Base-by-base conservation (phyloP, 2,113 vertebrate species). In the Pseudorectes ferrugineus region DNA sequence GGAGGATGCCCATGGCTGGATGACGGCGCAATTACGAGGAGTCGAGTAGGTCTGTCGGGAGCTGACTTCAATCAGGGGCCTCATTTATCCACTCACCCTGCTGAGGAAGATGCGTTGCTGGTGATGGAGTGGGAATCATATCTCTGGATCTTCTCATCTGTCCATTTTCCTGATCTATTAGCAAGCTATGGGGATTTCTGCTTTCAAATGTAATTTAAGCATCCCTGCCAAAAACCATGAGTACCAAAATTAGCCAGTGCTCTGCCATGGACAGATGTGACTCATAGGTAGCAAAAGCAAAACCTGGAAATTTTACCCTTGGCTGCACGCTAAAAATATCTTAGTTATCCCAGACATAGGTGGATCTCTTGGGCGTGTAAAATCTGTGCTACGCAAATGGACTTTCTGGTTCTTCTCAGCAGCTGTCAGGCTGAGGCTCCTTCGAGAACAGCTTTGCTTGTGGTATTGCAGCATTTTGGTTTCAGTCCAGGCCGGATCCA, bases 321-420 rank as follows among this genome's bases (percentile, higher is more conserved):
- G 36, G 87, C 59, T 87, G 58, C 33, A 68, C 0, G 0, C 81
- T 63, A 54, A 52, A 92, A 81, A 78, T 16, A 26, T 78, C 70
- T 78, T 6, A 4, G 20, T 76, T 92, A 89, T 48, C 62, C 66
- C 78, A 95, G 81, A 61, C 62, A 71, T 3, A 54, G 72, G 66
- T 57, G 61, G 59, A 45, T 89, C 72, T 96, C 80, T 15, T 24
- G 43, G 63, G 72, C 0, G 1, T 42, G 55, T 58, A 57, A 68
- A 73, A 66, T 35, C 75, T 65, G 31, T 49, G 75, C 63, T 73
- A 46, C 17, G 9, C 49, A 86, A 88, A 91, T 43, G 38, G 76
- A 35, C 71, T n/a, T 68, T 90, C 85, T 83, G 93, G 62, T 82
- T 58, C 52, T 95, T 83, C 72, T 90, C 86, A 88, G 89, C 3